A percentile compares a stretch with the other conserved stretches of the same genome.
These are phyloP conservation scores for Perodicticus potto DNA, from an alignment of 2,797 vertebrate genomes.

Conservation along the genomic window DNA sequence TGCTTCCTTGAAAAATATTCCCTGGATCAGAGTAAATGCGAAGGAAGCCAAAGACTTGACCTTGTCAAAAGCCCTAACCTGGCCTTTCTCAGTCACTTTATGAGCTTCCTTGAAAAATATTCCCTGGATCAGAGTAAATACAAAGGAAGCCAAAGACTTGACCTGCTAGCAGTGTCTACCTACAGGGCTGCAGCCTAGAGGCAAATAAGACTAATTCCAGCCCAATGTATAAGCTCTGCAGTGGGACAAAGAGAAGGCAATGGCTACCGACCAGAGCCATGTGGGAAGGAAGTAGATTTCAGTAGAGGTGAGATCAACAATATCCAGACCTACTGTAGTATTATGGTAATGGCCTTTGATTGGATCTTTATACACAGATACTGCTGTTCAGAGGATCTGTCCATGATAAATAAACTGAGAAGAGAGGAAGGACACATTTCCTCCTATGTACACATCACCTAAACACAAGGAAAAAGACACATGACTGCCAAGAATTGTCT, in stretches of 20 bases:
- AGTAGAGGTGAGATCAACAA: neutral
- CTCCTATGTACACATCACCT: neutral
- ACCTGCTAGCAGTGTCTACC: neutral
- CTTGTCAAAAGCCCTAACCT: neutral
- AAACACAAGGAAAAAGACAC: neutral
- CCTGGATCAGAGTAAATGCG: neutral
- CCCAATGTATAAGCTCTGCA: neutral
- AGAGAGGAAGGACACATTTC: neutral
- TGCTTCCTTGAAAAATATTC: neutral
- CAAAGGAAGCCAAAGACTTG: conserved; percentile 1
- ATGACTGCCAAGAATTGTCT: neutral
- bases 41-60: neutral
- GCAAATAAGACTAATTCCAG: neutral
- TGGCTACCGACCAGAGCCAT: neutral
- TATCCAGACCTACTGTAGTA: neutral
- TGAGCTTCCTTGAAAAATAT: neutral
- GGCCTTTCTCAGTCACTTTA: neutral
- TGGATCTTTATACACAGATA: neutral
- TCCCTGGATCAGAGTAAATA: neutral
- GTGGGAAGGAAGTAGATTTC: accelerated
- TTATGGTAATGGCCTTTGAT: neutral
- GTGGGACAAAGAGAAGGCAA: neutral
- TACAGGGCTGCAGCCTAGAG: neutral
- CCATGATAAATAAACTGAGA: neutral
- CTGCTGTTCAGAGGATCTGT: neutral